Conservation (phyloP, 2,797 vertebrate species). For the Acanthurus lineatus region DNA sequence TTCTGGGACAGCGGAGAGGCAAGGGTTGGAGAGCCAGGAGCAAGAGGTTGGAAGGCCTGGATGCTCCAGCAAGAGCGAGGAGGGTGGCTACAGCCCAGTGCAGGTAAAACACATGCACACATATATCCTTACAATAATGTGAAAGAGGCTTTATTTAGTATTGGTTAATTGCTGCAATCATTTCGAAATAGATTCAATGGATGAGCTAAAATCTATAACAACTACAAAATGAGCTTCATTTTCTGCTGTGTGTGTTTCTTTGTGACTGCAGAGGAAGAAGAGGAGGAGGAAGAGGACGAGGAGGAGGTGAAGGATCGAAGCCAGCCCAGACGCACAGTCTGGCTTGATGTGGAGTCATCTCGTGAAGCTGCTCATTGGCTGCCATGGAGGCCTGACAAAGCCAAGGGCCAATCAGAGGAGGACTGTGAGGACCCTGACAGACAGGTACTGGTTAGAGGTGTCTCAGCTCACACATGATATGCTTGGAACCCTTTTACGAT, state of each 20-base stretch:
- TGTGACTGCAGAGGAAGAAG: constrained; percentile 84
- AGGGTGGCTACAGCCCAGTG: constrained; percentile 90
- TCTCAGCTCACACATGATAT: neutral
- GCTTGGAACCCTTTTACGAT: neutral
- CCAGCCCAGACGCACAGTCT: constrained; percentile 89
- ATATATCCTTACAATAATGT: neutral
- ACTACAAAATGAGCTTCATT: neutral
- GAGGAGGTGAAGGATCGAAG: constrained; percentile 91
- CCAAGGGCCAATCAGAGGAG: constrained; percentile 91
- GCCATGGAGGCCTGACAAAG: constrained; percentile 95
- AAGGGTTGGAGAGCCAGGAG: constrained; percentile 92
- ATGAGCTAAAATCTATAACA: neutral
- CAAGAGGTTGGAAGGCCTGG: constrained; percentile 96
- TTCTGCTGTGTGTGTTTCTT: neutral
- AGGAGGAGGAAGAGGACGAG: constrained; percentile 88
- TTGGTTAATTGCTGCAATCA: constrained; percentile 1
- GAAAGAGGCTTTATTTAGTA: neutral
- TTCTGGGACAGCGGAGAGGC: constrained; percentile 99
- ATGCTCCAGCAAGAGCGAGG: constrained; percentile 97
- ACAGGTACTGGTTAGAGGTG: constrained; percentile 85
- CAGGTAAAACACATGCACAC: constrained; percentile 81
- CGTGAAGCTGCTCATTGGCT: constrained; percentile 93
- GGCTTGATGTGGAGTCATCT: constrained; percentile 90
- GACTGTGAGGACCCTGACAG: constrained; percentile 98
- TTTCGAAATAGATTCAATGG: neutral